Evolutionary conservation across 2,113 vertebrate genomes (phyloP).

Genomic region (Tricholaema leucomelas): DNA sequence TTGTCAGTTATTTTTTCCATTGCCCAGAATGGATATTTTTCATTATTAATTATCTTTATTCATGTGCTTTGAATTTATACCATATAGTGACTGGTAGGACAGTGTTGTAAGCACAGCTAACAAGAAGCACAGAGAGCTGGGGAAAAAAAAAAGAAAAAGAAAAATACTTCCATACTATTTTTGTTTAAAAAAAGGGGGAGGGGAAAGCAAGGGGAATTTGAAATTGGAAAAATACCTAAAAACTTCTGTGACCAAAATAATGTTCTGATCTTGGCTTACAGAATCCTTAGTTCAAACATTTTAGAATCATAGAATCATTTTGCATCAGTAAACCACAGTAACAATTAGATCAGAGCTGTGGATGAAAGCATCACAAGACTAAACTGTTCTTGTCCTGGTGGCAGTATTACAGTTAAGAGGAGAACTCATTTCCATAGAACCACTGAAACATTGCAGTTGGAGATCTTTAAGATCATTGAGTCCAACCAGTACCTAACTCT

Average conservation of each 20-base stretch:
- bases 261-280: not conserved
- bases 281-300: not conserved
- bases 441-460: no score
- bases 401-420: not conserved
- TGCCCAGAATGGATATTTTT: not conserved
- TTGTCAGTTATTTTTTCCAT: slow-evolving; percentile 39
- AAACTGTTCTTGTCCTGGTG: not conserved
- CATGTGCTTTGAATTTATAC: not conserved
- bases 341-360: not conserved
- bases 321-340: not conserved
- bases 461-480: no score
- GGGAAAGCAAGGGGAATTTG: no score
- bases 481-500: no score
- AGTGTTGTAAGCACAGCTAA: not conserved
- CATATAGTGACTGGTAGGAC: not conserved
- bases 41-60: slow-evolving; percentile 6
- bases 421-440: not conserved
- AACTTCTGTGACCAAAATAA: not conserved
- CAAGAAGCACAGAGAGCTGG: not conserved
- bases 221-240: not conserved
- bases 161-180: not conserved
- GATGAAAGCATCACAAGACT: not conserved
- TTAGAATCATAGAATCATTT: not conserved
- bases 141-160: not conserved
- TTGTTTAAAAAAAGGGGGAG: not conserved